A percentile compares a stretch with the other conserved stretches of the same genome.
phyloP scores from a whole-genome alignment of 2,797 vertebrate species.

The Anabacerthia variegaticeps region DNA sequence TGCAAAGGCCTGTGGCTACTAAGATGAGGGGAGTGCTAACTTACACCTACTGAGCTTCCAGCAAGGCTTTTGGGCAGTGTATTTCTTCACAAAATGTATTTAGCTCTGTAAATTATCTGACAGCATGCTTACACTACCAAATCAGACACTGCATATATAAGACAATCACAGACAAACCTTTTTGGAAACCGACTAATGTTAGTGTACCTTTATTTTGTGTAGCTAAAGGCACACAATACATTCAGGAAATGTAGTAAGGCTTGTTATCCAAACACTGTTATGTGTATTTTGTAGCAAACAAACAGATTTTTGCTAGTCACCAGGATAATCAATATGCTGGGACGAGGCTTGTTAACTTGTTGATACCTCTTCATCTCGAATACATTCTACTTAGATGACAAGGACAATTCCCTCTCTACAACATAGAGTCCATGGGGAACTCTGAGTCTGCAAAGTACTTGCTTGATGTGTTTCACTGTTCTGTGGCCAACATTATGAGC shows the following conservation, averaged over 20 bases:
- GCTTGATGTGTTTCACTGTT: not conserved
- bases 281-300: not conserved
- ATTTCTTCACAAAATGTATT: not conserved
- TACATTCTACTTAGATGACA: not conserved
- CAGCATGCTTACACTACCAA: not conserved
- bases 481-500: not conserved
- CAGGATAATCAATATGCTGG: not conserved
- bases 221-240: not conserved
- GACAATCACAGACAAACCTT: not conserved
- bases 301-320: not conserved
- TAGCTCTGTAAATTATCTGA: not conserved
- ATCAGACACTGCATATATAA: not conserved
- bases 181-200: not conserved
- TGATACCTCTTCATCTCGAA: not conserved
- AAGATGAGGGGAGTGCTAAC: not conserved
- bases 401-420: not conserved
- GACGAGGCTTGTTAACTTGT: not conserved
- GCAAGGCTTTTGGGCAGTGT: not conserved
- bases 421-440: not conserved
- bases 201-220: not conserved
- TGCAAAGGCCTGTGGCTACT: not conserved
- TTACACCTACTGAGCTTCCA: not conserved
- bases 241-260: not conserved
- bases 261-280: not conserved
- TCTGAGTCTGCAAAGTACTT: not conserved